These are phyloP conservation scores for Byasa hedistus DNA, from an alignment of 2,888 invertebrate species.

Conservation along the genomic window DNA sequence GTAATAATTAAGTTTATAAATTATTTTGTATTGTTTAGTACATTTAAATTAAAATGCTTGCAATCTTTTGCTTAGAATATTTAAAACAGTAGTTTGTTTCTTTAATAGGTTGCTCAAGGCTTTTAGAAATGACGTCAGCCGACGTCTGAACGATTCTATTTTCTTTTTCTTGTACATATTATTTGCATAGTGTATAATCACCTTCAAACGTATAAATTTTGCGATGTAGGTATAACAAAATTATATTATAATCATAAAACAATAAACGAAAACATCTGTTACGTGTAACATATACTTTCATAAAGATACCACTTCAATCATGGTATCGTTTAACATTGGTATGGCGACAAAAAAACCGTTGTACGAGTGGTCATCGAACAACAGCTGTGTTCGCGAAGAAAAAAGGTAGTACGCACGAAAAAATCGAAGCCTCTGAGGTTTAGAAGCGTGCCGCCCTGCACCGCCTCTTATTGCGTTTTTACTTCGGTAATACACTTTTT, in stretches of 20 bases:
- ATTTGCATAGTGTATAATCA: too few relatives aligned
- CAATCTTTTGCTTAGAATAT: too few relatives aligned
- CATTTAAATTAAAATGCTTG: too few relatives aligned
- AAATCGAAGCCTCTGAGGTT: conserved; percentile 54
- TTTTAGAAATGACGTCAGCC: too few relatives aligned
- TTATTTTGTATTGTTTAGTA: too few relatives aligned
- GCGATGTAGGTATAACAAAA: too few relatives aligned
- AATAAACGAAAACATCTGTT: conserved; percentile 41
- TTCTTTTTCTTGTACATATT: too few relatives aligned
- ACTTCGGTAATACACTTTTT: conserved; percentile 58
- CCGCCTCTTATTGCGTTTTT: conserved; percentile 59
- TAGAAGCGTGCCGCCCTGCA: conserved; percentile 69
- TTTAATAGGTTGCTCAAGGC: too few relatives aligned
- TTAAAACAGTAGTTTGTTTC: too few relatives aligned
- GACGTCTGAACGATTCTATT: too few relatives aligned
- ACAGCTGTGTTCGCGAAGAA: conserved; percentile 61
- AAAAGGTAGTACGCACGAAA: conserved; percentile 45
- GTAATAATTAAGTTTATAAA: too few relatives aligned
- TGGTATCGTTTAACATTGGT: conserved; percentile 62
- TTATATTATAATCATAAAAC: conserved; percentile 3
- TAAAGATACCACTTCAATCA: conserved; percentile 53
- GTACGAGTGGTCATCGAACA: conserved; percentile 74
- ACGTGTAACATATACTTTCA: conserved; percentile 36
- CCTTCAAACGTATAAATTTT: too few relatives aligned
- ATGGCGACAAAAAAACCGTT: conserved; percentile 50